These are phyloP conservation scores for Sturnira hondurensis DNA, from an alignment of 2,113 vertebrate genomes.

Conservation along the genomic window DNA sequence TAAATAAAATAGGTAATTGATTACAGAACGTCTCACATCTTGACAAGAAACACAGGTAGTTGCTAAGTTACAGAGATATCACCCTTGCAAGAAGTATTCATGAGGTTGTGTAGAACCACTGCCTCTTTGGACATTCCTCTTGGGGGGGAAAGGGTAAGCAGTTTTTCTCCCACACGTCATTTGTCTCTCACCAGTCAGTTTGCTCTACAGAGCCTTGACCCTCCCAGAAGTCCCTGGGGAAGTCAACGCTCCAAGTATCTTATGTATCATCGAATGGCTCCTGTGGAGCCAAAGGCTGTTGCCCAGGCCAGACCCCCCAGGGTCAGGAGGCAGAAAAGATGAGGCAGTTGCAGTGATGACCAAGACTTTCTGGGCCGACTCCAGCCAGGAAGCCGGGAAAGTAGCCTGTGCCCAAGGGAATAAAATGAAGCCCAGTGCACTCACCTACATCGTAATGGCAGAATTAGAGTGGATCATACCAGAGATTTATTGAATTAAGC, in stretches of 20 bases:
- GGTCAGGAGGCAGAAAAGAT: neutral
- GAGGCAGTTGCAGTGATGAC: neutral
- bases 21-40: neutral
- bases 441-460: neutral
- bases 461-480: neutral
- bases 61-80: neutral
- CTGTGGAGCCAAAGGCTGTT: neutral
- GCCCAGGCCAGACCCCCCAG: neutral
- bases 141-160: neutral
- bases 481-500: neutral
- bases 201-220: neutral
- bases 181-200: neutral
- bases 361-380: neutral
- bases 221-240: neutral
- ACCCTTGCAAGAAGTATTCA: no score
- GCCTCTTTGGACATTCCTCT: neutral
- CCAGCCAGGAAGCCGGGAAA: neutral
- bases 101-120: neutral
- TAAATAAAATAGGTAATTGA: neutral
- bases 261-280: neutral
- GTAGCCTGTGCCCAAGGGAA: neutral
- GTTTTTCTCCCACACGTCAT: conserved; percentile 1
- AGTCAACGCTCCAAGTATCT: neutral
- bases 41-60: neutral
- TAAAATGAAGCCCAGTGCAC: neutral